Base-by-base conservation (phyloP, 2,888 invertebrate genomes). In the Stictocephala bisonia region DNA sequence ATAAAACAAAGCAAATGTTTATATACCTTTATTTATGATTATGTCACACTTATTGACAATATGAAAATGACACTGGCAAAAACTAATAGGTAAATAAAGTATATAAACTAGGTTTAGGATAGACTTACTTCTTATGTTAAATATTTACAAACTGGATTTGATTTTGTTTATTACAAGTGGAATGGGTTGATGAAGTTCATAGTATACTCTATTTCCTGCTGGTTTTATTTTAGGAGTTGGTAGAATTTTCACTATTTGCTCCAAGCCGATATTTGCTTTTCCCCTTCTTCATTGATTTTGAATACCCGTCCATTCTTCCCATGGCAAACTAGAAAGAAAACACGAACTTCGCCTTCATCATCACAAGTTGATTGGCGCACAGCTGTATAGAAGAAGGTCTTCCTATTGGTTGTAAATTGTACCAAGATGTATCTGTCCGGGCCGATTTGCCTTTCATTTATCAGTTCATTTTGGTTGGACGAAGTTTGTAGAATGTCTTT, bases 261-360 rank as follows among this genome's bases (percentile, higher is more conserved):
- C 50, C 15, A 24, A 9, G n/a, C 26, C 24, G 18, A 51, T 24
- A 27, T 51, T 26, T 24, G n/a, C n/a, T 51, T 51, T 15, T 50
- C 50, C 27, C 51, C 51, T 22, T 51, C 51, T 24, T 24, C 51
- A 51, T 15, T 15, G n/a, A 51, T 15, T 51, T 51, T 51, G 27
- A 51, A 51, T 13, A 51, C 24, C 27, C 51, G 51, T 22, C 51
- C 24, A 13, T 51, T 3, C n/a, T 51, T 51, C 3, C 51, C 51
- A 24, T 24, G 22, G 51, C 24, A n/a, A 3, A 13, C 27, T n/a
- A 51, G 51, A 24, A 51, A 51, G 13, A 51, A 51, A 51, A 51
- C 51, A 51, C 51, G 6, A 22, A 51, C 51, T 51, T 51, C 26
- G n/a, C 51, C 51, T 26, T 51, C 51, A 51, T 51, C 24, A 15